Evolutionary conservation across 2,888 invertebrate genomes (phyloP), one percentile per base, ranked within the genome.

Genomic region (Apocheima hispidaria): DNA sequence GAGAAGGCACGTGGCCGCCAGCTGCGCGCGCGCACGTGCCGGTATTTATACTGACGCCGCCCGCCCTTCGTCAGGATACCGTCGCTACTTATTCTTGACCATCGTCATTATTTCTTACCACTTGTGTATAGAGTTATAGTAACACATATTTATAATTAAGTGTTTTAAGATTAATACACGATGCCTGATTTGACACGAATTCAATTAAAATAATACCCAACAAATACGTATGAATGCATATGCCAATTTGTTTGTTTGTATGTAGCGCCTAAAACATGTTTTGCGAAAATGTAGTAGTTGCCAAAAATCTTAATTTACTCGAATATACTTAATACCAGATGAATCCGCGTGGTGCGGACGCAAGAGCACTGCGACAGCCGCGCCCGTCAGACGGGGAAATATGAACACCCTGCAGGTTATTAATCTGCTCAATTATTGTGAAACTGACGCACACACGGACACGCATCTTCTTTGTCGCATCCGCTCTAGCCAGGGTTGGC

Each of bases 391-490:
- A 83, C 87, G 81, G 86, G 84, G 87, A 88, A 90, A 90, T 90
- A 89, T 87, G 88, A 88, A 85, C 84, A 86, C 85, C 82, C 84
- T 79, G 40, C 74, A 68, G 82, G 83, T 82, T 86, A 90, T 91
- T 89, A 90, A 91, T 91, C 89, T 87, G 81, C 74, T 86, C 84
- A 91, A 90, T 91, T 88, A 91, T 90, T 88, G 86, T 82, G 87
- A 90, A 87, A 88, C 83, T 83, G 85, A 84, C 86, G 85, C 84
- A 83, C 83, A 80, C 81, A 70, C 70, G 74, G 79, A 80, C 83
- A 81, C 76, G 73, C 81, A 81, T 84, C 84, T 83, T 84, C 82
- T 87, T 86, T 86, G 87, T 83, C 84, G 79, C 84, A 87, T 91
- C 90, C 90, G 90, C 70, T 83, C 66, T 66, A 63, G 50, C 46